Conservation (phyloP, 2,888 invertebrate species). For the Drosophila ustulata region DNA sequence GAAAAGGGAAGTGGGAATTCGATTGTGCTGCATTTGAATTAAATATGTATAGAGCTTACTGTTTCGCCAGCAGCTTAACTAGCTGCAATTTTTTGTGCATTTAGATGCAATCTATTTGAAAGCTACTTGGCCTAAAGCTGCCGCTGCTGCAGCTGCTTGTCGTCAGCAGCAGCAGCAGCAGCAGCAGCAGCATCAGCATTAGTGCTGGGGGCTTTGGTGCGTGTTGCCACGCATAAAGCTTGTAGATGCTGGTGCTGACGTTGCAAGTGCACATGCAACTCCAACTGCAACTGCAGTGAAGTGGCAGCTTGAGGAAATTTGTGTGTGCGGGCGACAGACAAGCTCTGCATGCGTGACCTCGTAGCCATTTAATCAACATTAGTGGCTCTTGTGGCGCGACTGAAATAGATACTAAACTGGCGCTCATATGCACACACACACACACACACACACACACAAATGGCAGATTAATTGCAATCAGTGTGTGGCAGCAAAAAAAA, state of each 20-base stretch:
- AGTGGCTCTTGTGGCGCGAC: conserved; percentile 50
- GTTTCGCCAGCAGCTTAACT: conserved; percentile 13
- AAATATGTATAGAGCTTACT: background rate
- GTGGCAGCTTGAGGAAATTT: conserved; percentile 27
- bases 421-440: conserved; percentile 5
- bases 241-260: conserved; percentile 20
- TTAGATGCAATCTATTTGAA: conserved; percentile 59
- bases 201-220: conserved; percentile 15
- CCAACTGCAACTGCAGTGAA: conserved; percentile 10
- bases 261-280: conserved; percentile 16
- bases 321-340: conserved; percentile 17
- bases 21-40: background rate
- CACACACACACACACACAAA: conserved; percentile 35
- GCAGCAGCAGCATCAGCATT: conserved; percentile 18
- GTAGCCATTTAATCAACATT: conserved; percentile 78
- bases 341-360: conserved; percentile 50
- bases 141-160: conserved; percentile 6
- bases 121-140: conserved; percentile 33
- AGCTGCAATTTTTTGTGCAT: conserved; percentile 38
- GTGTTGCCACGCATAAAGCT: conserved; percentile 37
- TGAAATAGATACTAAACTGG: conserved; percentile 29
- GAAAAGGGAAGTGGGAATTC: no score
- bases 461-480: conserved; percentile 71
- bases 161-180: conserved; percentile 10
- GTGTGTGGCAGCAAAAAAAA: conserved; percentile 30